These are phyloP conservation scores for Ypsolopha sequella DNA, from an alignment of 2,888 invertebrate species.

Conservation along the genomic window DNA sequence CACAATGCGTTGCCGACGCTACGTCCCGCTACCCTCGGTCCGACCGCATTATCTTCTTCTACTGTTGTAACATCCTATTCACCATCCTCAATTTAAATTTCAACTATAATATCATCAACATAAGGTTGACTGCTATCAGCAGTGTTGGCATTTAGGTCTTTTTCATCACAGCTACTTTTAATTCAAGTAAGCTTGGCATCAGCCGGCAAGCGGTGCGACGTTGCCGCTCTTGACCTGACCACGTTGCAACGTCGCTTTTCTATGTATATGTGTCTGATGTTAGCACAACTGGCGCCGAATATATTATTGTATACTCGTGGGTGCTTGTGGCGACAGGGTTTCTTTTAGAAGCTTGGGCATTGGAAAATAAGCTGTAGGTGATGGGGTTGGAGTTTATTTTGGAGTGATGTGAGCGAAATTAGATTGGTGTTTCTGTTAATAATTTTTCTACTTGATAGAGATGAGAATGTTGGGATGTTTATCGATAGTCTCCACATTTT, in stretches of 20 bases:
- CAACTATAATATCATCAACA: background rate
- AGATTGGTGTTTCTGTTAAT: slow-evolving; percentile 32
- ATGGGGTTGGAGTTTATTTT: slow-evolving; percentile 32
- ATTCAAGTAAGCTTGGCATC: slow-evolving; percentile 58
- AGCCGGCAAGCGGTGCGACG: slow-evolving; percentile 48
- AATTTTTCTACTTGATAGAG: slow-evolving; percentile 27
- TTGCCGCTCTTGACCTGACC: slow-evolving; percentile 60
- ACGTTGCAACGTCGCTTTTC: slow-evolving; percentile 47
- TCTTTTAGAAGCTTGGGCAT: slow-evolving; percentile 22
- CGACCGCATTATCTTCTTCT: slow-evolving; percentile 15
- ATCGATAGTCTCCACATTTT: background rate
- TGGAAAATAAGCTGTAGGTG: slow-evolving; percentile 29
- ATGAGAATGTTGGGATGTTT: background rate
- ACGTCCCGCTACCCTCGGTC: slow-evolving; percentile 61
- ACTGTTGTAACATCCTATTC: slow-evolving; percentile 26
- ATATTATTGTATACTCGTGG: slow-evolving; percentile 67
- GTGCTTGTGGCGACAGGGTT: slow-evolving; percentile 55
- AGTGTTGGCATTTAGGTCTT: slow-evolving; percentile 24
- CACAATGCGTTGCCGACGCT: slow-evolving; percentile 50
- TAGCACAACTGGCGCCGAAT: slow-evolving; percentile 70
- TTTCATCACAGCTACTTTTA: slow-evolving; percentile 26
- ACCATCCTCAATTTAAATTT: slow-evolving; percentile 11
- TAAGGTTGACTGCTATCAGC: slow-evolving; percentile 19
- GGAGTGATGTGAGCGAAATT: background rate
- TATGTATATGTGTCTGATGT: slow-evolving; percentile 67